Evolutionary conservation across 2,797 vertebrate species (phyloP).

Genomic region (Pangasius djambal): DNA sequence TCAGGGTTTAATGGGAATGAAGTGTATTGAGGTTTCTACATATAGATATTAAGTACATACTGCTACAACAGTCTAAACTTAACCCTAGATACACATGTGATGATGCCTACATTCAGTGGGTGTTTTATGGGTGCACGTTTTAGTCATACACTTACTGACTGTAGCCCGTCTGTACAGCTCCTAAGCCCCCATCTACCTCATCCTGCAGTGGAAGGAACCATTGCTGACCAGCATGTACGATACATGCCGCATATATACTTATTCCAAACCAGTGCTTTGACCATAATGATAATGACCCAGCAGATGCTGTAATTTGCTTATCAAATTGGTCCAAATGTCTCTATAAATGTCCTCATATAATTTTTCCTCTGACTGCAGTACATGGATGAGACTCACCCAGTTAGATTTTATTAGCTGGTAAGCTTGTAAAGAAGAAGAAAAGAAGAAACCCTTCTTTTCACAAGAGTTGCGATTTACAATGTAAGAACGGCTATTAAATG

Average conservation of each 20-base stretch:
- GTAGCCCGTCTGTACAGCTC: not conserved
- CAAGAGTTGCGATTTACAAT: constrained; percentile 35
- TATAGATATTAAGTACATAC: not conserved
- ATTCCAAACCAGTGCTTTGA: not conserved
- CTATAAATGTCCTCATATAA: constrained; percentile 4
- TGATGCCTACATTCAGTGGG: not conserved
- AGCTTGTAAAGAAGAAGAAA: constrained; percentile 26
- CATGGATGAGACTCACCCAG: constrained; percentile 7
- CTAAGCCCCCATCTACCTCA: not conserved
- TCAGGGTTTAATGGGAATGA: constrained; percentile 4
- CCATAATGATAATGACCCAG: not conserved
- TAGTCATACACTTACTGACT: not conserved
- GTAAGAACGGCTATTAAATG: constrained; percentile 46
- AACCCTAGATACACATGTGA: not conserved
- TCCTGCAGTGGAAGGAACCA: too few species aligned
- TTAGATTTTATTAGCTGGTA: constrained; percentile 47
- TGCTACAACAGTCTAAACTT: not conserved
- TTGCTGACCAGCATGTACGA: not conserved
- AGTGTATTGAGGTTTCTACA: not conserved
- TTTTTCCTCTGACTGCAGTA: constrained; percentile 4
- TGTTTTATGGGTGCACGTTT: not conserved
- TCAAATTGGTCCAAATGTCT: not conserved
- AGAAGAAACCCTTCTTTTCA: constrained; percentile 12
- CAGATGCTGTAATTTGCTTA: not conserved
- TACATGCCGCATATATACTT: not conserved